Base-by-base conservation (phyloP, 1,140 invertebrate species). In the Tribolium madens region DNA sequence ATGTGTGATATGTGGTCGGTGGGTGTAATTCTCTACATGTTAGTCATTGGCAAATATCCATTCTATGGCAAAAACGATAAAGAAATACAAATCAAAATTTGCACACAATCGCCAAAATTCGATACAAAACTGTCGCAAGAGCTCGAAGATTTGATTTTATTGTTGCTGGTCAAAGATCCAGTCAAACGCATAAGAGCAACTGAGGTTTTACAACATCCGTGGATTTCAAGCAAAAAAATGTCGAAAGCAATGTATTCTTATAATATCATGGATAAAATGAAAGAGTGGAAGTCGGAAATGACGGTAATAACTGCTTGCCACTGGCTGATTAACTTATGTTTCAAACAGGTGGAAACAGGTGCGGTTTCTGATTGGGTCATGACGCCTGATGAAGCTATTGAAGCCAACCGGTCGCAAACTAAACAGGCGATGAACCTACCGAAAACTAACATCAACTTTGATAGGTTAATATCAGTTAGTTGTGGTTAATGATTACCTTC, bases 1-100 rank as follows among this genome's bases (percentile, higher is more conserved):
- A 86, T 88, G 76, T 90, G 89, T 82, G 90, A 91, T 82, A 86
- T 90, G 9, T 91, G 90, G 90, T 86, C 89, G 0, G 86, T 90
- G 80, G 90, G 90, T 17, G 85, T 91, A 2, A 90, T 91, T 50
- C 85, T 88, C 81, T 90, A 88, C 81, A 83, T 86, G 21, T 78
- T 91, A 84, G 85, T 87, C 4, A 80, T 78, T 46, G 84, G 83
- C n/a, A 78, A 76, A 33, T 84, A 81, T 70, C 87, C 84, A 60
- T 90, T 87, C 78, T 80, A 73, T 26, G 77, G 79, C 5, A 76
- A 18, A n/a, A 82, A 81, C 31, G 82, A 86, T 10, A 73, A 83
- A 14, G 80, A 82, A 48, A 21, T 86, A 17, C 79, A 76, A n/a
- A 53, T 76, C 12, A 79, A 82, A 33, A 87, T 87, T n/a, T 83